Percentiles rank a stretch among this genome's conserved stretches.
phyloP scores from a whole-genome alignment of 2,888 invertebrate species.

The Callyntrura guangdongensis region DNA sequence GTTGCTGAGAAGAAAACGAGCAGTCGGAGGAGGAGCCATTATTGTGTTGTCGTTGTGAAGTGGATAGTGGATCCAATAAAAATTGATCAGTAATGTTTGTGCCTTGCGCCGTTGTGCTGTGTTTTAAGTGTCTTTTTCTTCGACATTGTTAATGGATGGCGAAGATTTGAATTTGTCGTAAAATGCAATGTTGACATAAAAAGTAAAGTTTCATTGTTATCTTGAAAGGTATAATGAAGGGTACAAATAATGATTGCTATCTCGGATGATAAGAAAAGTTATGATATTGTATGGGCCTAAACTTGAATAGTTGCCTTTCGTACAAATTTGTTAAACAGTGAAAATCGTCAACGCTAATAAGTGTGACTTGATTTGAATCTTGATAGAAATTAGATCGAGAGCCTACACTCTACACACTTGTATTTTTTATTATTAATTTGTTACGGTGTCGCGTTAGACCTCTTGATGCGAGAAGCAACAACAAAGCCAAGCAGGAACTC shows the following conservation, averaged over 20 bases:
- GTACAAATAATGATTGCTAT: not conserved
- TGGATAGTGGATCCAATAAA: not conserved
- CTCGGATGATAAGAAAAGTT: slow-evolving; percentile 48
- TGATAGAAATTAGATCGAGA: slow-evolving; percentile 31
- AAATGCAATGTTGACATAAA: slow-evolving; percentile 22
- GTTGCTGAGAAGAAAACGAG: not conserved
- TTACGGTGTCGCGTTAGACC: too few species aligned
- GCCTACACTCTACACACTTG: too few species aligned
- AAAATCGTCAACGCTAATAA: slow-evolving; percentile 32
- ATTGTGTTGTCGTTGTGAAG: not conserved
- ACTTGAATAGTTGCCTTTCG: slow-evolving; percentile 6
- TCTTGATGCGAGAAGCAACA: not conserved
- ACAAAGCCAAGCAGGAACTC: slow-evolving; percentile 13
- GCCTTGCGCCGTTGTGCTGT: not conserved
- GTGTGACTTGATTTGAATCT: slow-evolving; percentile 30
- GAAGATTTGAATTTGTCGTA: slow-evolving; percentile 2
- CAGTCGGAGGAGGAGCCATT: too few species aligned
- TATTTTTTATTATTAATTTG: too few species aligned
- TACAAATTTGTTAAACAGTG: slow-evolving; percentile 23
- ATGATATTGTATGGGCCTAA: slow-evolving; percentile 26
- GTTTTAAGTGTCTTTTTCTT: slow-evolving; percentile 4
- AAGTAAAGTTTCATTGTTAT: not conserved
- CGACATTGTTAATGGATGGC: not conserved
- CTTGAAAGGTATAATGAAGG: not conserved
- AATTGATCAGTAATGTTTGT: slow-evolving; percentile 29